A percentile compares a stretch with the other conserved stretches of the same genome.
phyloP scores from a whole-genome alignment of 2,797 vertebrate species.

The Anas bahamensis region DNA sequence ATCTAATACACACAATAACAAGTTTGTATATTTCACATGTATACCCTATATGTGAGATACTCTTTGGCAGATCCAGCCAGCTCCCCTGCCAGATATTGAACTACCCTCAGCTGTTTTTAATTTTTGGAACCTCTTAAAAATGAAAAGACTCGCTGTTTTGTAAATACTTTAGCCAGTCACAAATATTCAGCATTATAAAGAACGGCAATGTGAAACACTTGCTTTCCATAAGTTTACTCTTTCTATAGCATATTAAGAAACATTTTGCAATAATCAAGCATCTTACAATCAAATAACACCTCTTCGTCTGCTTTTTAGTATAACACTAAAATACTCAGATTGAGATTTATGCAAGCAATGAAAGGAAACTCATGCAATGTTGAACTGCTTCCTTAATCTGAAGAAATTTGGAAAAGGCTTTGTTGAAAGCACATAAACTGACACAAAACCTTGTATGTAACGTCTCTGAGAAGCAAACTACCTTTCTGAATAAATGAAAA shows the following conservation, averaged over 20 bases:
- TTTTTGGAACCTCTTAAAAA: constrained; percentile 2
- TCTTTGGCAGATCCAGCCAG: background rate
- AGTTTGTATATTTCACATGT: background rate
- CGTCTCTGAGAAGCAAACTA: background rate
- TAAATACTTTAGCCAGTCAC: background rate
- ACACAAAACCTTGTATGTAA: background rate
- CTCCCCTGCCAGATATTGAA: background rate
- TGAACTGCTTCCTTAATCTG: background rate
- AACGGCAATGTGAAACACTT: background rate
- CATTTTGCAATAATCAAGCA: background rate
- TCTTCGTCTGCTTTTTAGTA: background rate
- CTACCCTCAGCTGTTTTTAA: background rate
- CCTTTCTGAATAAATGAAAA: background rate
- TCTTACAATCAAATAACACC: background rate
- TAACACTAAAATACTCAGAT: background rate
- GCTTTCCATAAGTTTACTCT: background rate
- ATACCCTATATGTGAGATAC: background rate
- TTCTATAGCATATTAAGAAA: background rate
- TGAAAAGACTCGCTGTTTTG: background rate
- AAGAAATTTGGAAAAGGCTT: background rate
- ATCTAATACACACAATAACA: background rate
- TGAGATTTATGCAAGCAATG: background rate
- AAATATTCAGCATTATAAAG: background rate
- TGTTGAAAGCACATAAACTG: background rate
- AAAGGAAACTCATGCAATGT: background rate